phyloP scores from a whole-genome alignment of 2,888 invertebrate genomes.

The Euzophera pinguis region DNA sequence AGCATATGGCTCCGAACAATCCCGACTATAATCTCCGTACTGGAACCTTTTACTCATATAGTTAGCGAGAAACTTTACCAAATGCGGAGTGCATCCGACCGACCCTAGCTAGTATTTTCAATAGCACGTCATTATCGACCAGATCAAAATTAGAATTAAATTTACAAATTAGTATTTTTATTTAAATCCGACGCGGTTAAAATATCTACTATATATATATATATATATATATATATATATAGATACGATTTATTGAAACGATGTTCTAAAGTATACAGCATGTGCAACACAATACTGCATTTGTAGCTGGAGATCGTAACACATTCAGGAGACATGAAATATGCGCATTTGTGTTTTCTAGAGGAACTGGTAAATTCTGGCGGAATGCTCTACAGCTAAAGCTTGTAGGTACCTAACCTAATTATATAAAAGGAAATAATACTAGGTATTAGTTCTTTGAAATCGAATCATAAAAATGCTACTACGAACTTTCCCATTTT shows the following conservation, averaged over 20 bases:
- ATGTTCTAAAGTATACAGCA: background rate
- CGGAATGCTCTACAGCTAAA: background rate
- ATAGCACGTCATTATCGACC: no score
- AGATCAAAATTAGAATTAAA: no score
- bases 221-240: background rate
- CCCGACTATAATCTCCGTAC: background rate
- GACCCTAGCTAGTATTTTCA: no score
- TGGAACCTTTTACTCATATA: no score
- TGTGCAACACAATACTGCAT: conserved; percentile 12
- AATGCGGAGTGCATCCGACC: no score
- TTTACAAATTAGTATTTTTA: no score
- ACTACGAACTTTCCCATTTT: no score
- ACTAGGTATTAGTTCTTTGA: no score
- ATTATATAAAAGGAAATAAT: background rate
- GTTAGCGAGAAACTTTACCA: no score
- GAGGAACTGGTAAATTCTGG: background rate
- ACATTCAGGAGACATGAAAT: conserved; percentile 13
- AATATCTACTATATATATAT: no score
- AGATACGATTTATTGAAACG: background rate
- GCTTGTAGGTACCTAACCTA: background rate
- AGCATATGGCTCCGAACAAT: background rate
- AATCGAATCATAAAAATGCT: no score
- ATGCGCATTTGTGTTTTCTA: conserved; percentile 13
- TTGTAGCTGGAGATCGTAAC: conserved; percentile 13
- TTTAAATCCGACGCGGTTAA: no score